Percentiles rank a stretch among this genome's conserved stretches.
These are phyloP conservation scores for Trissonchulus latispiculum DNA, from an alignment of 2,888 invertebrate genomes.

Conservation along the genomic window DNA sequence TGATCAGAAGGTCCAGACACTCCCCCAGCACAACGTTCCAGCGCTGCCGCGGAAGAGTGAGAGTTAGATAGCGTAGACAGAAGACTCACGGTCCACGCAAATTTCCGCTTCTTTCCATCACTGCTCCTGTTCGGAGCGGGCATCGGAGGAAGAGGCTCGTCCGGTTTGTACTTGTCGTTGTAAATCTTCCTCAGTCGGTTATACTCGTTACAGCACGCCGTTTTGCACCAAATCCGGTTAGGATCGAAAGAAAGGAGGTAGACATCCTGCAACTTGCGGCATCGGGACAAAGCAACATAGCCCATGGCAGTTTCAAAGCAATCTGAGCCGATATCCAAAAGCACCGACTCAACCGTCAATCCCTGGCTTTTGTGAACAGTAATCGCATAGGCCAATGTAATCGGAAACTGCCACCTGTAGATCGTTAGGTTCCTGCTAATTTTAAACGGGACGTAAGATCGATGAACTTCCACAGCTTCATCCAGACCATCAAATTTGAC, in stretches of 20 bases:
- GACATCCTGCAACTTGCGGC: background rate
- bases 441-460: background rate
- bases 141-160: background rate
- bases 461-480: background rate
- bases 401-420: background rate
- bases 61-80: background rate
- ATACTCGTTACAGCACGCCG: background rate
- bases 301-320: background rate
- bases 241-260: background rate
- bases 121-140: background rate
- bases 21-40: no score
- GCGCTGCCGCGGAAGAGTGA: no score
- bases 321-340: background rate
- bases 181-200: background rate
- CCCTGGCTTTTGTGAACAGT: constrained; percentile 1
- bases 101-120: no score
- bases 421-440: background rate
- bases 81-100: background rate
- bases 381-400: background rate
- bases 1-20: no score
- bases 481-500: background rate
- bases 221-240: background rate
- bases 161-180: no score
- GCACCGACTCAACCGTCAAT: background rate
- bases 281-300: constrained; percentile 11